Percentiles rank a stretch among this genome's conserved stretches.
phyloP scores from a whole-genome alignment of 2,113 vertebrate genomes.

The Otus sunia region DNA sequence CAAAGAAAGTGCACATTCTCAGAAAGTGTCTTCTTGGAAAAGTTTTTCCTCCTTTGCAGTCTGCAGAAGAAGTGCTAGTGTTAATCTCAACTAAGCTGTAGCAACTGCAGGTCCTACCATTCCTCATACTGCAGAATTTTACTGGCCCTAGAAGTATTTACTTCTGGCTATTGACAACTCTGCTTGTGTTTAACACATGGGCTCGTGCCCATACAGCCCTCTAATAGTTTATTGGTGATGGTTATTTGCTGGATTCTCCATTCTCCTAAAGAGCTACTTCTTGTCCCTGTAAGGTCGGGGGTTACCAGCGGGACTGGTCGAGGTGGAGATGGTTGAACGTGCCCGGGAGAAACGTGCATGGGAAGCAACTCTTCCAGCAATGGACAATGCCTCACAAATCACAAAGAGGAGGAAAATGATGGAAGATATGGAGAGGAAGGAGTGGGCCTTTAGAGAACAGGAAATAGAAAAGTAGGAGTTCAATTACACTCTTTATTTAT shows the following conservation, averaged over 20 bases:
- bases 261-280: background rate
- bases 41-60: background rate
- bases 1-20: background rate
- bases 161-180: background rate
- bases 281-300: conserved; percentile 79
- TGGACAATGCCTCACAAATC: conserved; percentile 73
- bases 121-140: background rate
- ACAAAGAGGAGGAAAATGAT: conserved; percentile 87
- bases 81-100: background rate
- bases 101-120: background rate
- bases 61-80: background rate
- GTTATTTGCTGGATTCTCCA: background rate
- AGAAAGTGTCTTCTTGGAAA: background rate
- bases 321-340: conserved; percentile 91
- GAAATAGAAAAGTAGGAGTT: conserved; percentile 87
- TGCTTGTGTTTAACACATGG: background rate
- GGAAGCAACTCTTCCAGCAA: conserved; percentile 85
- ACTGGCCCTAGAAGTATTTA: background rate
- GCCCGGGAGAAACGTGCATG: conserved; percentile 82
- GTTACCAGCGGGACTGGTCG: conserved; percentile 87
- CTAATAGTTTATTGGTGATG: background rate
- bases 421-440: conserved; percentile 88
- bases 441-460: conserved; percentile 91
- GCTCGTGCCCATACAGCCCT: background rate
- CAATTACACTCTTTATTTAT: background rate